Evolutionary conservation across 2,888 invertebrate genomes (phyloP).

Genomic region (Metalampra italica): DNA sequence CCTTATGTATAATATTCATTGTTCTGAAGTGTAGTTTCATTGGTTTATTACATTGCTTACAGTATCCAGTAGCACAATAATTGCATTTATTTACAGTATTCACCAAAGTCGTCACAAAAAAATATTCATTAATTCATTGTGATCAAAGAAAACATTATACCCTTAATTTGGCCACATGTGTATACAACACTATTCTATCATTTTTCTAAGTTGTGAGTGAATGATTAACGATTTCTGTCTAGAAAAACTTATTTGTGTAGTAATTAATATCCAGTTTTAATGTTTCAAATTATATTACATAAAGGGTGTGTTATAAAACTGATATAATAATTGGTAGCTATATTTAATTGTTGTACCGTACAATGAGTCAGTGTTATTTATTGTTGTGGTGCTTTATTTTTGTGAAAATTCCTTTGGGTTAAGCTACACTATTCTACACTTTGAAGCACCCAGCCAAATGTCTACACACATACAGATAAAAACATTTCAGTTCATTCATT

Average conservation of each 20-base stretch:
- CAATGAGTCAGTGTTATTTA: conserved; percentile 35
- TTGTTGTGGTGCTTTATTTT: conserved; percentile 17
- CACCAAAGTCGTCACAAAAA: conserved; percentile 29
- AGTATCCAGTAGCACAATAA: conserved; percentile 43
- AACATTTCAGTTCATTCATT: no score
- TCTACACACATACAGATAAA: no score
- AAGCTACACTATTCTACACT: no score
- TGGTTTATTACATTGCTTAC: not conserved
- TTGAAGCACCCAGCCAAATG: no score
- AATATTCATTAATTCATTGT: conserved; percentile 6
- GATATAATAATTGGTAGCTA: conserved; percentile 28
- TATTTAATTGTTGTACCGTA: conserved; percentile 47
- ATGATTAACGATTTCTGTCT: conserved; percentile 1
- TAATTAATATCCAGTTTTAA: conserved; percentile 10
- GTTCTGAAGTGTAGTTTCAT: conserved; percentile 3
- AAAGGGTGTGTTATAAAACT: conserved; percentile 20
- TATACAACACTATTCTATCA: conserved; percentile 20
- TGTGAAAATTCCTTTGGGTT: conserved; percentile 14
- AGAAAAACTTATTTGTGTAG: no score
- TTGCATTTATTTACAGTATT: conserved; percentile 48
- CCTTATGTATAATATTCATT: conserved; percentile 36
- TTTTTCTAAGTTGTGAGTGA: conserved; percentile 9
- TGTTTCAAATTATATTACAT: conserved; percentile 18
- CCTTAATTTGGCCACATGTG: conserved; percentile 26
- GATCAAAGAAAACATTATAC: not conserved